A percentile compares a stretch with the other conserved stretches of the same genome.
Evolutionary conservation across 1,140 invertebrate genomes (phyloP).

Genomic region (Drosophila saltans): DNA sequence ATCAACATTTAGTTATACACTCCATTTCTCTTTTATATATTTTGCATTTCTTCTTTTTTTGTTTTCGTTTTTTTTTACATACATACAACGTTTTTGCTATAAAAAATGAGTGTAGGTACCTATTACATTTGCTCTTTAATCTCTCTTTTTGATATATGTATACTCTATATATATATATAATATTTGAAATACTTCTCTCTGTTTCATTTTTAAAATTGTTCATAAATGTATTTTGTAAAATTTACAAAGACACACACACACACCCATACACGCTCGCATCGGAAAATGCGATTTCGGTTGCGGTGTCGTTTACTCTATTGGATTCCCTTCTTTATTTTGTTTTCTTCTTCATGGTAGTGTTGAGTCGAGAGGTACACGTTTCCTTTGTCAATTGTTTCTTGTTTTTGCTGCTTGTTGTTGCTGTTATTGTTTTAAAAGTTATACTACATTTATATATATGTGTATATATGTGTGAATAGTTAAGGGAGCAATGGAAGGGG

Average conservation of each 20-base stretch:
- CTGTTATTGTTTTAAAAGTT: conserved; percentile 22
- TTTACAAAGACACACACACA: conserved; percentile 5
- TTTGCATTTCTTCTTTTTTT: conserved; percentile 6
- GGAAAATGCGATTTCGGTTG: not conserved
- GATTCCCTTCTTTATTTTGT: not conserved
- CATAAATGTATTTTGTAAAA: conserved; percentile 3
- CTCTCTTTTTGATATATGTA: not conserved
- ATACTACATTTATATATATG: conserved; percentile 24
- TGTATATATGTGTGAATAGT: not conserved
- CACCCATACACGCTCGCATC: not conserved
- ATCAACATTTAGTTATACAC: conserved; percentile 2
- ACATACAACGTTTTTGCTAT: conserved; percentile 22
- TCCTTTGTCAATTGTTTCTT: conserved; percentile 44
- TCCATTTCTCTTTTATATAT: conserved; percentile 4
- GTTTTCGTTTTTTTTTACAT: conserved; percentile 1
- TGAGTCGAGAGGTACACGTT: conserved; percentile 63
- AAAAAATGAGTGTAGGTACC: conserved; percentile 12
- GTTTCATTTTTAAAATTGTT: conserved; percentile 8
- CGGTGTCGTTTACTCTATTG: not conserved
- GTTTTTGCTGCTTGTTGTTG: conserved; percentile 8
- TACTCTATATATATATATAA: too few relatives aligned
- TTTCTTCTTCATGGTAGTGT: not conserved
- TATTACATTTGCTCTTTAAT: not conserved
- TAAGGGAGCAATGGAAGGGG: not conserved
- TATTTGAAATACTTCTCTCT: not conserved